These are phyloP conservation scores for Galerucella pusilla DNA, from an alignment of 2,888 invertebrate species.

Conservation along the genomic window DNA sequence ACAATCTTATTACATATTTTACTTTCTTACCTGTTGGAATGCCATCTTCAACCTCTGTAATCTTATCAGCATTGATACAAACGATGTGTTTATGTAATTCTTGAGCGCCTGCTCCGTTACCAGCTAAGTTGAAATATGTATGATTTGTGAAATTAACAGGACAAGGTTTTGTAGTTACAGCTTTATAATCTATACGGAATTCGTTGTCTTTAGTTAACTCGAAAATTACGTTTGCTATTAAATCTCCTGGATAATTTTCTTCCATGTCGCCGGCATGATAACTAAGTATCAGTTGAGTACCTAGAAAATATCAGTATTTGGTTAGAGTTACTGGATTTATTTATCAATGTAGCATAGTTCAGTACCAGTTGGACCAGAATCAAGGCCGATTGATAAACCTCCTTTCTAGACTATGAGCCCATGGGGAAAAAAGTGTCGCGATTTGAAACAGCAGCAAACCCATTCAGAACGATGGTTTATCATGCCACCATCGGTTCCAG, in stretches of 20 bases:
- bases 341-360: no score
- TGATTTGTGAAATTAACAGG: constrained; percentile 89
- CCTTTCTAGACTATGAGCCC: no score
- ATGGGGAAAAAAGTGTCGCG: no score
- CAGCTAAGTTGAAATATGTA: constrained; percentile 91
- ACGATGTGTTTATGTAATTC: constrained; percentile 77
- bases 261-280: constrained; percentile 82
- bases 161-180: constrained; percentile 81
- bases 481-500: no score
- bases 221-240: constrained; percentile 78
- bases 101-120: constrained; percentile 78
- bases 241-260: constrained; percentile 90
- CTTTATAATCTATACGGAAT: constrained; percentile 80
- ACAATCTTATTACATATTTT: background rate
- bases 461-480: no score
- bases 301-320: constrained; percentile 63
- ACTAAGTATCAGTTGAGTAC: constrained; percentile 75
- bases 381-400: no score
- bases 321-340: constrained; percentile 71
- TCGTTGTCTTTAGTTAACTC: constrained; percentile 79
- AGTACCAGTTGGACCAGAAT: no score
- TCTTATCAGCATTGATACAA: constrained; percentile 80
- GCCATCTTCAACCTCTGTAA: constrained; percentile 77
- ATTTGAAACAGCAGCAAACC: no score
- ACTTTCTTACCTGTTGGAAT: constrained; percentile 76